A percentile compares a stretch with the other conserved stretches of the same genome.
These are phyloP conservation scores for Actenoides lindsayi DNA, from an alignment of 2,113 vertebrate species.

Conservation along the genomic window DNA sequence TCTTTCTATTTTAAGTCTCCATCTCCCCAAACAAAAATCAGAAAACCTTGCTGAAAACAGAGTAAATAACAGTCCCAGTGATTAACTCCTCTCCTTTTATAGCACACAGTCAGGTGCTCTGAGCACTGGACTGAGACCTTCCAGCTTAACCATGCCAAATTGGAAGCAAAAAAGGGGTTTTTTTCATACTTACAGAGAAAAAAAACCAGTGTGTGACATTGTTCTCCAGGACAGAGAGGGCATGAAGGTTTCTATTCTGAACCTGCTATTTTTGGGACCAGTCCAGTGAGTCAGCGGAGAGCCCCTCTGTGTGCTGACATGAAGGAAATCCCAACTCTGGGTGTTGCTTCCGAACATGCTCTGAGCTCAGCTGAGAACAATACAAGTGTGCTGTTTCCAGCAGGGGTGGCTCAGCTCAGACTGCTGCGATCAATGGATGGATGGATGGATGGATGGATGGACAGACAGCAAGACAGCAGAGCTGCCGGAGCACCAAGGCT, in stretches of 20 bases:
- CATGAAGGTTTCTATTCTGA: neutral
- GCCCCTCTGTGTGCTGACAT: neutral
- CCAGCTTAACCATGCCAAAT: neutral
- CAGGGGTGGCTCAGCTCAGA: rapidly evolving
- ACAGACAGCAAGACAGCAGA: neutral
- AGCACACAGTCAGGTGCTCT: neutral
- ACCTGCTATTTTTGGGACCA: constrained; percentile 36
- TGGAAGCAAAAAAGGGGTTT: neutral
- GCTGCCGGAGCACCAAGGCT: neutral
- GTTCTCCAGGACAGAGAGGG: constrained; percentile 10
- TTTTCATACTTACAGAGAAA: neutral
- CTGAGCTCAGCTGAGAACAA: neutral
- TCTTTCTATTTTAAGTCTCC: neutral
- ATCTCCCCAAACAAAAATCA: neutral
- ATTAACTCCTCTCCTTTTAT: neutral
- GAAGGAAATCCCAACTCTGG: constrained; percentile 15
- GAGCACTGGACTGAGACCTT: neutral
- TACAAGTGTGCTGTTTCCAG: neutral
- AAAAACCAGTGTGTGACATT: neutral
- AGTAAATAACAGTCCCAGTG: neutral
- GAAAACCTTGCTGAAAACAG: neutral
- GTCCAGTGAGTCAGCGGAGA: constrained; percentile 17
- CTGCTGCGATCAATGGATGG: neutral
- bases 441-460: neutral
- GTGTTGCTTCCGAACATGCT: neutral